A percentile compares a stretch with the other conserved stretches of the same genome.
These are phyloP conservation scores for Leptoclinus maculatus DNA, from an alignment of 2,797 vertebrate species.

Conservation along the genomic window DNA sequence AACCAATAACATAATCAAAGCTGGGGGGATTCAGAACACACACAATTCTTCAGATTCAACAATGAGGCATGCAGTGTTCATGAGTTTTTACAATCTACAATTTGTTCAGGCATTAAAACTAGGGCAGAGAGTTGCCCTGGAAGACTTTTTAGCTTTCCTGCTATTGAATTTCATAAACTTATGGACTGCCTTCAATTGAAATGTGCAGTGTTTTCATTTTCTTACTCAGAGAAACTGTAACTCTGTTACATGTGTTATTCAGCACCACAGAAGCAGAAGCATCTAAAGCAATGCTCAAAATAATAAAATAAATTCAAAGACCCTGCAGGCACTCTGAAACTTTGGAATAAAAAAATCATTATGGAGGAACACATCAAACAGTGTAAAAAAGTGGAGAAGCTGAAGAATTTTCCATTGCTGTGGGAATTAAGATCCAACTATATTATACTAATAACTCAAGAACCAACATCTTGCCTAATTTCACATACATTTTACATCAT, in stretches of 20 bases:
- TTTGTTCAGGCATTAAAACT: constrained; percentile 40
- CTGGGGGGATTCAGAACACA: neutral
- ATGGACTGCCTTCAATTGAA: constrained; percentile 55
- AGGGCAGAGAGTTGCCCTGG: constrained; percentile 39
- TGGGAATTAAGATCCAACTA: constrained; percentile 76
- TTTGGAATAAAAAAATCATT: constrained; percentile 79
- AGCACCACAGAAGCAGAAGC: constrained; percentile 46
- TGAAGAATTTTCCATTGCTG: constrained; percentile 72
- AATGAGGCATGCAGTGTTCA: constrained; percentile 37
- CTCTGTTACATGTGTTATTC: constrained; percentile 69
- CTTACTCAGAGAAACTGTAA: constrained; percentile 51
- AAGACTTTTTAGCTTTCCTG: constrained; percentile 32
- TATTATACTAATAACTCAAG: constrained; percentile 20
- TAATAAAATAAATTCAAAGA: constrained; percentile 76
- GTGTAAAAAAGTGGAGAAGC: constrained; percentile 62
- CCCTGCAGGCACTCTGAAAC: constrained; percentile 75
- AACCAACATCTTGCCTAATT: constrained; percentile 32
- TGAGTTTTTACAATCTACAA: constrained; percentile 23
- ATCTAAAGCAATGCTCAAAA: constrained; percentile 73
- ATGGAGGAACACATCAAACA: constrained; percentile 78
- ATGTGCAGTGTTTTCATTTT: constrained; percentile 66
- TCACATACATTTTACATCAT: neutral
- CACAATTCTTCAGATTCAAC: constrained; percentile 33
- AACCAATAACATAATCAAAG: constrained; percentile 8
- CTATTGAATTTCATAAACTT: constrained; percentile 56